phyloP scores from a whole-genome alignment of 53 echinoderm and acorn worm genomes.

The Glandiceps talaboti region DNA sequence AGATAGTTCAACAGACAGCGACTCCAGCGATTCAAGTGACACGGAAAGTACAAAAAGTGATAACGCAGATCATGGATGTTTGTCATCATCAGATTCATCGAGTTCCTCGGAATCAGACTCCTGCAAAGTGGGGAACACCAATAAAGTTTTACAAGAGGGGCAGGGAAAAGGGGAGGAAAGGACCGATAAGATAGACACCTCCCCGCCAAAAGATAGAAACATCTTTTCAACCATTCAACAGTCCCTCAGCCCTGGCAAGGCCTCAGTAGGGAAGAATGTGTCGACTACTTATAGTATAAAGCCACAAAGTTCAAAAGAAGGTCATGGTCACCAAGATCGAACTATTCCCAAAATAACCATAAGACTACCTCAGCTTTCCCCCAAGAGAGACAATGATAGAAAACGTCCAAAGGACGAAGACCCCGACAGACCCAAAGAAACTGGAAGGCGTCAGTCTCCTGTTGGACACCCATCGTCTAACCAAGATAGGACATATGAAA shows the following conservation, averaged over 20 bases:
- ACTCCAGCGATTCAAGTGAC: neutral
- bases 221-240: neutral
- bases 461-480: neutral
- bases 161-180: neutral
- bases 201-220: neutral
- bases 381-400: neutral
- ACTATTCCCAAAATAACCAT: neutral
- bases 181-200: neutral
- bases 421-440: neutral
- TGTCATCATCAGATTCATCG: neutral
- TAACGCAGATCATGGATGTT: neutral
- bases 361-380: neutral
- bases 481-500: neutral
- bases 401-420: neutral
- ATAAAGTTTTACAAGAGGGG: neutral
- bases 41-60: neutral
- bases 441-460: neutral
- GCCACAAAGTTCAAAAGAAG: neutral
- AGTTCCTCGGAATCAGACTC: neutral
- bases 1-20: neutral
- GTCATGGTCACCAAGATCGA: neutral
- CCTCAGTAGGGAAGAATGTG: neutral
- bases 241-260: neutral
- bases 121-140: neutral
- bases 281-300: neutral